Conservation (phyloP, 37 sponge, comb jelly and placozoan species). For the Ianthella basta region DNA sequence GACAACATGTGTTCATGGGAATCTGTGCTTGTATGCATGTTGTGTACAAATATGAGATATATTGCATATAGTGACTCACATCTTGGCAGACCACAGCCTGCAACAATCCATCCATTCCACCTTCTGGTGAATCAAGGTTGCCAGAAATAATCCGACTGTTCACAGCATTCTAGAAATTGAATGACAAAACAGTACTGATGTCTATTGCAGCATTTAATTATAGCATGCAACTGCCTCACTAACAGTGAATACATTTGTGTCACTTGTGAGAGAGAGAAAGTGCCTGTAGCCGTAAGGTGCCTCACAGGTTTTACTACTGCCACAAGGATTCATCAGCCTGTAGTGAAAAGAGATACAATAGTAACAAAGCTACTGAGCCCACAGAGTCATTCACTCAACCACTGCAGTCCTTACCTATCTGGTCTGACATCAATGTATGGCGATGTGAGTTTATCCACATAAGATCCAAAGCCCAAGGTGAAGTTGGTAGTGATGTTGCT, state of each 20-base stretch:
- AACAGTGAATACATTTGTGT: slow-evolving; percentile 30
- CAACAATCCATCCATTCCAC: slow-evolving; percentile 90
- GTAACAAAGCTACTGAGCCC: no score
- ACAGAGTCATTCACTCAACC: no score
- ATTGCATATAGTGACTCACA: slow-evolving; percentile 30
- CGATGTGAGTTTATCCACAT: slow-evolving; percentile 56
- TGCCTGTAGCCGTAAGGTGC: slow-evolving; percentile 55
- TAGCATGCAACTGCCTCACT: slow-evolving; percentile 8
- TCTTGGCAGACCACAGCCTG: slow-evolving; percentile 79
- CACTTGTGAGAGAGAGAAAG: slow-evolving; percentile 38
- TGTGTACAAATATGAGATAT: neutral
- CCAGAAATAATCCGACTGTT: slow-evolving; percentile 69
- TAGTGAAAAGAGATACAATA: neutral
- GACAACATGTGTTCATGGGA: neutral
- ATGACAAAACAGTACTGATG: no score
- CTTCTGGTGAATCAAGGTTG: slow-evolving; percentile 88
- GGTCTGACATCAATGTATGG: slow-evolving; percentile 35
- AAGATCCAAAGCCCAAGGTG: slow-evolving; percentile 65
- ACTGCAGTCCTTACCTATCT: neutral
- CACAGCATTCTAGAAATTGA: slow-evolving; percentile 30
- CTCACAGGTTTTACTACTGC: slow-evolving; percentile 47
- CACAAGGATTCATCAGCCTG: neutral
- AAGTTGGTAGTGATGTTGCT: slow-evolving; percentile 48
- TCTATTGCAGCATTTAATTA: no score
- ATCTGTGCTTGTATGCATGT: neutral